phyloP scores from a whole-genome alignment of 2,113 vertebrate species.

The Cottus gobio region DNA sequence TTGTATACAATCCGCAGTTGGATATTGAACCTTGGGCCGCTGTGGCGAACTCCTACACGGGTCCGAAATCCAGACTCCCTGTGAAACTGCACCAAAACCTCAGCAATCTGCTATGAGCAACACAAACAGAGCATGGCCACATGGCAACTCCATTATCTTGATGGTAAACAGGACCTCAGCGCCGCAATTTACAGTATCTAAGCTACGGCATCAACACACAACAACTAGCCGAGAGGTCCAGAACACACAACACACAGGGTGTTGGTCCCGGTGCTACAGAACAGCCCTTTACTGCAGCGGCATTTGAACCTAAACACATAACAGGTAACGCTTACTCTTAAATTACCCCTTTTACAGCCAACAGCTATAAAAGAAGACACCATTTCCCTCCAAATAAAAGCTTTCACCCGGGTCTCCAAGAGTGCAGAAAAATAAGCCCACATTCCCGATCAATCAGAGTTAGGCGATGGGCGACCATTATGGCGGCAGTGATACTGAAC shows the following conservation, averaged over 20 bases:
- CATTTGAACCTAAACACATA: conserved; percentile 26
- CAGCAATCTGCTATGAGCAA: conserved; percentile 63
- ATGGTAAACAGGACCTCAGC: conserved; percentile 69
- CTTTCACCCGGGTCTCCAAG: conserved; percentile 6
- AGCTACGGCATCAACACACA: conserved; percentile 72
- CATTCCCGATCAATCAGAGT: conserved; percentile 30
- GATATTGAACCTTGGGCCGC: conserved; percentile 47
- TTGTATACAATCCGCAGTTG: conserved; percentile 51
- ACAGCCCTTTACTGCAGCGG: conserved; percentile 1
- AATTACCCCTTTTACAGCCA: conserved; percentile 20
- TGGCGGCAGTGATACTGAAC: conserved; percentile 47
- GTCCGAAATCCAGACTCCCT: conserved; percentile 47
- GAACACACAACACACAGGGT: conserved; percentile 26
- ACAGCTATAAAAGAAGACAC: conserved; percentile 15
- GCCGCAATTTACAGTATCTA: conserved; percentile 65
- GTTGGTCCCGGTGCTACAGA: neutral
- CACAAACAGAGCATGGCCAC: conserved; percentile 64
- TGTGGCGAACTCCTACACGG: conserved; percentile 32
- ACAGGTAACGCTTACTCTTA: conserved; percentile 24
- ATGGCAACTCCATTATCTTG: conserved; percentile 70
- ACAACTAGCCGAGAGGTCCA: conserved; percentile 33
- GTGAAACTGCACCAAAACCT: conserved; percentile 62
- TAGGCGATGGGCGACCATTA: conserved; percentile 7
- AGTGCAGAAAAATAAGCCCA: conserved; percentile 33
- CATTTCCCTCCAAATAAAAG: conserved; percentile 9